Evolutionary conservation across 2,888 invertebrate genomes (phyloP).

Genomic region (Eremobia ochroleuca): DNA sequence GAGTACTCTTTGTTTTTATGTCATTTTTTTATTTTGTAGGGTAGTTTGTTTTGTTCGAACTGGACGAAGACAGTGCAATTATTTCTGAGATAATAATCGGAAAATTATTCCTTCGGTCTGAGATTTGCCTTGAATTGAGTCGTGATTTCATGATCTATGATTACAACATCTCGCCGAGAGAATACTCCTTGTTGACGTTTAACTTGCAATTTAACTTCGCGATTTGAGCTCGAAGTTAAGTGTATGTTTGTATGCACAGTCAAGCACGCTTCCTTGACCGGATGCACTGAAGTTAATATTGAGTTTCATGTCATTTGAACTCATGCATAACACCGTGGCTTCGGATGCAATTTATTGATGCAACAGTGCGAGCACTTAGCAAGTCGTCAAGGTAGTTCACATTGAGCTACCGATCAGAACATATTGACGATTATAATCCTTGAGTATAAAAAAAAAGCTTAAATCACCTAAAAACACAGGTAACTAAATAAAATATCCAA

Average conservation of each 20-base stretch:
- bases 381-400: constrained; percentile 1
- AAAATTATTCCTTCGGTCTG: constrained; percentile 40
- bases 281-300: constrained; percentile 44
- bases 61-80: constrained; percentile 41
- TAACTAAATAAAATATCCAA: not conserved
- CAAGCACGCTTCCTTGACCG: constrained; percentile 56
- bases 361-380: constrained; percentile 16
- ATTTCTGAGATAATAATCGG: constrained; percentile 51
- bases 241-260: constrained; percentile 58
- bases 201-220: constrained; percentile 36
- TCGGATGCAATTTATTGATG: constrained; percentile 35
- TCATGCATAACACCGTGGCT: constrained; percentile 37
- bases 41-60: constrained; percentile 40
- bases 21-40: constrained; percentile 33
- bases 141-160: constrained; percentile 56
- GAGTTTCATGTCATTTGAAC: constrained; percentile 44
- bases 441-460: not conserved
- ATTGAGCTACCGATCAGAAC: not conserved
- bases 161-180: constrained; percentile 41
- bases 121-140: constrained; percentile 59
- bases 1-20: constrained; percentile 63
- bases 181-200: constrained; percentile 31
- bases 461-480: not conserved
- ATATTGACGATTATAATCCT: not conserved
- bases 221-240: constrained; percentile 41